phyloP scores from a whole-genome alignment of 2,888 invertebrate genomes.

The Tineola bisselliella region DNA sequence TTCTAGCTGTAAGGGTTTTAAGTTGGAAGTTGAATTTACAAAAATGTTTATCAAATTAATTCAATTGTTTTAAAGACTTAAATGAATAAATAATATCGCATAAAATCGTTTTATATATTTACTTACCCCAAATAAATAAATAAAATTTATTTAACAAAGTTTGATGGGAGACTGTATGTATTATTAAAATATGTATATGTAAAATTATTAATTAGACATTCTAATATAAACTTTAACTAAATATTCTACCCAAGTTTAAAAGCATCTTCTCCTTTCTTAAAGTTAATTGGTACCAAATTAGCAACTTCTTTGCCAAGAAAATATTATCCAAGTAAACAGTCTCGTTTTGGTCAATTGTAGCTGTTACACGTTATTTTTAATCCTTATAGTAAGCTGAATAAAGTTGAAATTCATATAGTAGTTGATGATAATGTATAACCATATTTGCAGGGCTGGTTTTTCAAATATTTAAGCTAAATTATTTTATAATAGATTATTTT shows the following conservation, averaged over 20 bases:
- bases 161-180: too few relatives aligned
- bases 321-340: background rate
- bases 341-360: background rate
- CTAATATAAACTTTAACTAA: background rate
- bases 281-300: background rate
- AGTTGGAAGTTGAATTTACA: too few relatives aligned
- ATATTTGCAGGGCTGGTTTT: background rate
- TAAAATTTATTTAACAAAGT: too few relatives aligned
- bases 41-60: too few relatives aligned
- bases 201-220: background rate
- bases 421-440: background rate
- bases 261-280: background rate
- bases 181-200: background rate
- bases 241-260: background rate
- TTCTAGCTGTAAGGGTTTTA: too few relatives aligned
- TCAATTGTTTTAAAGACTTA: too few relatives aligned
- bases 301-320: conserved; percentile 3
- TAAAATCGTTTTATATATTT: too few relatives aligned
- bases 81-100: too few relatives aligned
- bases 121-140: too few relatives aligned
- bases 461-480: too few relatives aligned
- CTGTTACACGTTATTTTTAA: background rate
- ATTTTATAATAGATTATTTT: too few relatives aligned
- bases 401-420: background rate
- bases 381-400: background rate